Conservation (phyloP, 1,140 invertebrate species). For the Megathymus violae region DNA sequence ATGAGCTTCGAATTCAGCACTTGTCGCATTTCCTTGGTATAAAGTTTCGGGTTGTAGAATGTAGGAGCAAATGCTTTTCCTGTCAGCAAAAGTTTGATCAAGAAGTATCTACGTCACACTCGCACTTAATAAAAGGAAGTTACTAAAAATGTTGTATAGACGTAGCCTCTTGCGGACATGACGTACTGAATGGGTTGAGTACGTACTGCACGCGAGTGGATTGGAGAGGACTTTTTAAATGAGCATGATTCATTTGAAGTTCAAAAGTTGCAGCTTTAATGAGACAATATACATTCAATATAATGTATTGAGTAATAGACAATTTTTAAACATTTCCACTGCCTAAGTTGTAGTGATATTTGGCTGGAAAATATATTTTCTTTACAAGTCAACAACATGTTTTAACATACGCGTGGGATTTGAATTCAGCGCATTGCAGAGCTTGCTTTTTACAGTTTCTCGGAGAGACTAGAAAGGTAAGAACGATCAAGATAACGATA, state of each 20-base stretch:
- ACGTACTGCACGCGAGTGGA: slow-evolving; percentile 67
- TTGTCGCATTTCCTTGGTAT: slow-evolving; percentile 48
- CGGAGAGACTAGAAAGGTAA: neutral
- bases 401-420: neutral
- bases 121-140: slow-evolving; percentile 76
- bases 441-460: neutral
- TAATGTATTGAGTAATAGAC: no score
- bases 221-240: slow-evolving; percentile 56
- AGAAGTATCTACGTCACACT: slow-evolving; percentile 52
- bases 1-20: slow-evolving; percentile 42
- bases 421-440: neutral
- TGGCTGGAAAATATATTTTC: neutral
- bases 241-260: slow-evolving; percentile 43
- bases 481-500: no score
- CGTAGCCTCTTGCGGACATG: slow-evolving; percentile 56
- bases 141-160: slow-evolving; percentile 42
- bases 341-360: slow-evolving; percentile 43
- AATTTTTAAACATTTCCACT: no score
- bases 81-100: slow-evolving; percentile 61
- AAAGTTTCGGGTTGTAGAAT: slow-evolving; percentile 59
- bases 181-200: slow-evolving; percentile 64
- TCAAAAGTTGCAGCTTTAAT: slow-evolving; percentile 36
- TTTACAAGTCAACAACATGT: neutral
- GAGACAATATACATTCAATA: no score
- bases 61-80: slow-evolving; percentile 48